Base-by-base conservation (phyloP, 2,888 invertebrate species). In the Alentia gelatinosa region DNA sequence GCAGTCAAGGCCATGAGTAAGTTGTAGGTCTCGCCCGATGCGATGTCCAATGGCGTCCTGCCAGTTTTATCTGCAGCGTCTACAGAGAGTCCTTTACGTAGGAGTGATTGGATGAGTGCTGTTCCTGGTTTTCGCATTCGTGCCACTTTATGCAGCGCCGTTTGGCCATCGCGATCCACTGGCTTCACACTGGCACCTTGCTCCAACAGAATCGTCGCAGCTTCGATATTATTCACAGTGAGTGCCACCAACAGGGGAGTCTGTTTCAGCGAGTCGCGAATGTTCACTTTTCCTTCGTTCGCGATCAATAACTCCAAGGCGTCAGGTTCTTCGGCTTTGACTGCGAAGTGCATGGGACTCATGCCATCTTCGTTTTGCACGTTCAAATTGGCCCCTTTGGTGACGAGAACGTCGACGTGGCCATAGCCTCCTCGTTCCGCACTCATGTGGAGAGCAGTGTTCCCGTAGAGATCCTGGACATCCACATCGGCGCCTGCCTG, bases 231-330 rank as follows among this genome's bases (percentile, higher is more conserved):
- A 1, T 42, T 75, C 35, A 56, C 23, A 19, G 4, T 47, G 5
- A 90, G 83, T 1, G 90, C 90, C 3, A 90, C 33, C 33, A 90
- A 33, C 7, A 90, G 37, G 1, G 90, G 90, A 12, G 90, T 89
- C 35, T 50, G 37, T 12, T 90, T 90, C 50, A 56, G 12, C 3
- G n/a, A 37, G 89, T 92, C 90, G 5, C 39, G 23, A 9, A 89
- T 39, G 89, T 92, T 86, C 42, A 90, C 33, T 26, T 92, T 91
- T 7, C 86, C 91, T 35, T 92, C 91, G 83, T 90, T 91, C 9
- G 91, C 91, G n/a, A 92, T 68, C 19, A 92, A 79, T 35, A 92
- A 83, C 47, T 92, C 91, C 30, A 92, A n/a, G n/a, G 91, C 91
- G 35, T 92, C 92, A 5, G 91, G 84, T 33, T 92, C 92, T 35